A percentile compares a stretch with the other conserved stretches of the same genome.
Evolutionary conservation across 2,113 vertebrate species (phyloP).

Genomic region (Gnathonemus echidnorhynchus): DNA sequence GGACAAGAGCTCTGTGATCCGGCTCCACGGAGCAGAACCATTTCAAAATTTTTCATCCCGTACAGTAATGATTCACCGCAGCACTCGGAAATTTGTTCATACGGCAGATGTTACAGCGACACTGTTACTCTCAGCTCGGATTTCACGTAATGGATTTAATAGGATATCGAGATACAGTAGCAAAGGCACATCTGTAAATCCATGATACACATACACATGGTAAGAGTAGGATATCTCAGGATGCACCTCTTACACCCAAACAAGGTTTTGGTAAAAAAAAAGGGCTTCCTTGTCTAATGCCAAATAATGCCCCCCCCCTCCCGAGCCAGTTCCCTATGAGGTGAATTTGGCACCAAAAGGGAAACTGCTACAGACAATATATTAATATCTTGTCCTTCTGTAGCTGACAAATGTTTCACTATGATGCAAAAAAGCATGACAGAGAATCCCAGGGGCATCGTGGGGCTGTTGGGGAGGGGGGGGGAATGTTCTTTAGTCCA

Average conservation of each 20-base stretch:
- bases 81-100: not conserved
- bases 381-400: not conserved
- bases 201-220: conserved; percentile 11
- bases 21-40: not conserved
- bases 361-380: not conserved
- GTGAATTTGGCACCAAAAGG: not conserved
- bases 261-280: not conserved
- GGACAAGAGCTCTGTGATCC: not conserved
- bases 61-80: not conserved
- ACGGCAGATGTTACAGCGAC: not conserved
- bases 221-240: conserved; percentile 41
- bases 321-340: not conserved
- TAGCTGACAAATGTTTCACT: not conserved
- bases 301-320: not conserved
- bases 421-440: not conserved
- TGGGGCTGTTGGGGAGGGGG: not conserved
- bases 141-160: not conserved
- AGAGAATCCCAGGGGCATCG: not conserved
- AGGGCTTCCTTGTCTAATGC: not conserved
- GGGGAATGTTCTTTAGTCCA: not conserved
- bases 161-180: conserved; percentile 32
- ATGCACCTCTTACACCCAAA: conserved; percentile 37
- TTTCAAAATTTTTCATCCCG: not conserved
- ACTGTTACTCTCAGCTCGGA: not conserved
- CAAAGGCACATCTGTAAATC: conserved; percentile 23